phyloP scores from a whole-genome alignment of 2,113 vertebrate species.

The Poicephalus meyeri region DNA sequence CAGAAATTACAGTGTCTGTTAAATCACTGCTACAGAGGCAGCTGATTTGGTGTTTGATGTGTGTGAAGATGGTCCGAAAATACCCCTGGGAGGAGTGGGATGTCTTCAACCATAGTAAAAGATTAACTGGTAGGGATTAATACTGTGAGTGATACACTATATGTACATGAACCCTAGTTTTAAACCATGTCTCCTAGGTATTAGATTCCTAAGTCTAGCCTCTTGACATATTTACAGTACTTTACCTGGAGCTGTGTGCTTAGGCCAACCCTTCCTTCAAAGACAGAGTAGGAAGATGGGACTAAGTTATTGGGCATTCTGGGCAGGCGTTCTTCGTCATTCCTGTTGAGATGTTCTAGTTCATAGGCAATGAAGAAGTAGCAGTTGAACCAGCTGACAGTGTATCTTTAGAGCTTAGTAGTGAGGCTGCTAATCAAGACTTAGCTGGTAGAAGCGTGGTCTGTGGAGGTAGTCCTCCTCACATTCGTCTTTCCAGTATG shows the following conservation, averaged over 20 bases:
- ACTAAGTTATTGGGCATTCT: neutral
- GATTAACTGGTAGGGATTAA: neutral
- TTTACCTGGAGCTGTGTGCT: neutral
- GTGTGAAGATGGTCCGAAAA: neutral
- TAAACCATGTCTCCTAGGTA: neutral
- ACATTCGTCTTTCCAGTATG: neutral
- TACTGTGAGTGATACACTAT: neutral
- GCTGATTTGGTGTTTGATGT: accelerated
- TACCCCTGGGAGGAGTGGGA: neutral
- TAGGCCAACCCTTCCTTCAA: neutral
- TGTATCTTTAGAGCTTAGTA: neutral
- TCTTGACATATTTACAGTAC: accelerated
- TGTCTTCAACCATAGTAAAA: neutral
- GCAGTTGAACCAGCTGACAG: neutral
- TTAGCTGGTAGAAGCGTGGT: neutral
- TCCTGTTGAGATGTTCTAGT: neutral
- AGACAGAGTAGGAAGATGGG: neutral
- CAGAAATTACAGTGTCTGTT: neutral
- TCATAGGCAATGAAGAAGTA: neutral
- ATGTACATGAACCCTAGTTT: neutral
- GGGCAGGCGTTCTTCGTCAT: neutral
- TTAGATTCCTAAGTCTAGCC: neutral
- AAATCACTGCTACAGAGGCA: neutral
- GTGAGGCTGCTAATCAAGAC: neutral
- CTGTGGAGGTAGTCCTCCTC: neutral